These are phyloP conservation scores for Ficedula albicollis DNA, from an alignment of 2,797 vertebrate genomes.

Conservation along the genomic window DNA sequence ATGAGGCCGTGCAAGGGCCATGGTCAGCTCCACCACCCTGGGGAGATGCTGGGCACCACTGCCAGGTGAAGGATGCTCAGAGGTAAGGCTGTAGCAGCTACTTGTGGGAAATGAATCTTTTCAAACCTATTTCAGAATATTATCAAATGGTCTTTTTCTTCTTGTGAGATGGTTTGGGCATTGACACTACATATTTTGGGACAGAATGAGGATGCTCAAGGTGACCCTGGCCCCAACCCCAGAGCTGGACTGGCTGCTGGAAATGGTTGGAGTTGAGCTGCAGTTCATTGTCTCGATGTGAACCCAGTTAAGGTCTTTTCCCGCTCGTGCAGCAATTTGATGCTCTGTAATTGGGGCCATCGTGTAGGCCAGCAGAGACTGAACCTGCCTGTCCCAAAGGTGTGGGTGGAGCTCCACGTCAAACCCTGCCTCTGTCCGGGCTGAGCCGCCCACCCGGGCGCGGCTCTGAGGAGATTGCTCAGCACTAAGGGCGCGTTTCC, in stretches of 20 bases:
- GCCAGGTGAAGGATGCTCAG: not conserved
- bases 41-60: not conserved
- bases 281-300: accelerated
- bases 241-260: not conserved
- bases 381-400: not conserved
- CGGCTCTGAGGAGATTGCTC: not conserved
- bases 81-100: not conserved
- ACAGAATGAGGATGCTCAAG: not conserved
- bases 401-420: accelerated
- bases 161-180: accelerated
- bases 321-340: accelerated
- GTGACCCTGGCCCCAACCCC: not conserved
- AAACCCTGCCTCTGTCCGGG: accelerated
- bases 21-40: not conserved
- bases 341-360: accelerated
- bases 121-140: not conserved
- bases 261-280: not conserved
- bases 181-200: accelerated
- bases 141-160: not conserved
- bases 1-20: accelerated
- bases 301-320: accelerated
- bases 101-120: not conserved
- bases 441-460: not conserved
- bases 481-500: not conserved
- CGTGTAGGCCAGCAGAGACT: accelerated